phyloP scores from a whole-genome alignment of 2,888 invertebrate genomes.

The Cremastinae sp. region DNA sequence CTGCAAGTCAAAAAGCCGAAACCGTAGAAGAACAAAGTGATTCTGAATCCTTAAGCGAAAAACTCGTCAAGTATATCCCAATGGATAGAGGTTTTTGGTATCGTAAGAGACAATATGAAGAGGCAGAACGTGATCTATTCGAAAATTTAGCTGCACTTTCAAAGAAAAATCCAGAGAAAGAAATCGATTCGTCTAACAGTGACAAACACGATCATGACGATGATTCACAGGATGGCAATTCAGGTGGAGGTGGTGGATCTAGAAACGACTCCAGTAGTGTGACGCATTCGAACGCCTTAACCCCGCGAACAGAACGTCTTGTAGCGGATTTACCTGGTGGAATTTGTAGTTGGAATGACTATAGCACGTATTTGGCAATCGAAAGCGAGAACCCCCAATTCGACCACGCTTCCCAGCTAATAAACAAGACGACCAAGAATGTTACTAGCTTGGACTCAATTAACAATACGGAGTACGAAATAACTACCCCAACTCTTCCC shows the following conservation, averaged over 20 bases:
- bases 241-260: slow-evolving; percentile 82
- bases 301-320: slow-evolving; percentile 84
- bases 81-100: slow-evolving; percentile 83
- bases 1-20: slow-evolving; percentile 69
- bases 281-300: slow-evolving; percentile 55
- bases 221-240: slow-evolving; percentile 77
- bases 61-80: slow-evolving; percentile 71
- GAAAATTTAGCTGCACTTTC: slow-evolving; percentile 81
- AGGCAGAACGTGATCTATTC: slow-evolving; percentile 85
- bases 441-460: slow-evolving; percentile 42
- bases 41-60: slow-evolving; percentile 9
- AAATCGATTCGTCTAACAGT: slow-evolving; percentile 45
- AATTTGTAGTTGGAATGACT: slow-evolving; percentile 90
- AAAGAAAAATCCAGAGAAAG: slow-evolving; percentile 69
- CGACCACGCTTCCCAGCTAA: slow-evolving; percentile 63
- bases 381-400: slow-evolving; percentile 76
- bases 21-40: slow-evolving; percentile 23
- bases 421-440: slow-evolving; percentile 66
- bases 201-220: slow-evolving; percentile 68
- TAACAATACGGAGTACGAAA: slow-evolving; percentile 32
- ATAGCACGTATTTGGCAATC: slow-evolving; percentile 88
- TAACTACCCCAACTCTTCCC: slow-evolving; percentile 30
- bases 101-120: slow-evolving; percentile 84
- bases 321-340: slow-evolving; percentile 90
- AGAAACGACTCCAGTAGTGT: slow-evolving; percentile 65